Conservation (phyloP, 2,888 invertebrate species). For the Vandiemenella viatica region DNA sequence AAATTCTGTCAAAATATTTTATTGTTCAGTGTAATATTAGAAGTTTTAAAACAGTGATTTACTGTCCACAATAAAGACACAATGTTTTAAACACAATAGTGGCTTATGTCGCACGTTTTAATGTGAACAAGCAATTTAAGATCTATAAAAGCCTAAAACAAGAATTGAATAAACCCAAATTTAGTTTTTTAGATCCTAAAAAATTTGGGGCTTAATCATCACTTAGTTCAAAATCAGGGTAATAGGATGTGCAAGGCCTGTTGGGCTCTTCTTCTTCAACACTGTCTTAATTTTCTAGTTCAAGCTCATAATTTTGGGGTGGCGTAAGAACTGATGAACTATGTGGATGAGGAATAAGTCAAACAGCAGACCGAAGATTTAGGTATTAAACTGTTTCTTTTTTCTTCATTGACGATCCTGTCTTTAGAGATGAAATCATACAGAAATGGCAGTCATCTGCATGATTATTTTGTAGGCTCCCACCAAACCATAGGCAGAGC, state of each 20-base stretch:
- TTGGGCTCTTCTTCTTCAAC: neutral
- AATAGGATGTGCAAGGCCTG: neutral
- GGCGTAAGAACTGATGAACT: constrained; percentile 1
- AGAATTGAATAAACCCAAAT: too few species aligned
- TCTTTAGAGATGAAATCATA: constrained; percentile 3
- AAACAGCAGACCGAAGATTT: neutral
- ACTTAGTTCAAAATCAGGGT: constrained; percentile 1
- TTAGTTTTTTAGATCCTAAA: too few species aligned
- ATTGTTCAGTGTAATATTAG: too few species aligned
- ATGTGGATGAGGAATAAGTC: neutral
- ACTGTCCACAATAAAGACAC: too few species aligned
- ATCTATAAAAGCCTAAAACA: too few species aligned
- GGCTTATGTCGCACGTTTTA: too few species aligned
- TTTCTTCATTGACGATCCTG: constrained; percentile 4
- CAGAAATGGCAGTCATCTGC: constrained; percentile 2
- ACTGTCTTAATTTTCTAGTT: constrained; percentile 2
- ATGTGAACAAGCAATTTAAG: too few species aligned
- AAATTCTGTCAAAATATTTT: too few species aligned
- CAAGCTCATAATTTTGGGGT: neutral
- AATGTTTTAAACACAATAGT: too few species aligned
- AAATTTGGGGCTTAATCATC: too few species aligned
- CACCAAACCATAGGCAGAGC: neutral
- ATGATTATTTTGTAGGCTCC: too few species aligned
- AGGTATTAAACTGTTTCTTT: constrained; percentile 1
- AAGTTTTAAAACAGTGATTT: too few species aligned